Evolutionary conservation across 2,888 invertebrate genomes (phyloP).

Genomic region (Drosophila acutilabella): DNA sequence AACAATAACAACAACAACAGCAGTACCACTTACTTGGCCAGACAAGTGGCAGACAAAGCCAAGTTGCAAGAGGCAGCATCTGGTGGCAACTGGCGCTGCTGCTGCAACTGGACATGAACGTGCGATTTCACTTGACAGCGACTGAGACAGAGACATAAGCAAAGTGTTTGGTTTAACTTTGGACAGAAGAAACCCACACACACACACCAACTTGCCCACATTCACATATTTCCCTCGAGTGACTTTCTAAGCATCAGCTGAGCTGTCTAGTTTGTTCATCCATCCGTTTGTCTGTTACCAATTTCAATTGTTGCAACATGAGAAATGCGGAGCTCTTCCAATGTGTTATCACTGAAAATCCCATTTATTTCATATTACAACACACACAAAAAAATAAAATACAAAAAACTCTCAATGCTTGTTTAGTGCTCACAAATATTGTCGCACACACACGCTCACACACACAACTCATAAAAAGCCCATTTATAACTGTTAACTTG

Average conservation of each 20-base stretch:
- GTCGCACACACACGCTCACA: slow-evolving; percentile 54
- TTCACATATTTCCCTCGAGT: slow-evolving; percentile 57
- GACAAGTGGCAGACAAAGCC: slow-evolving; percentile 62
- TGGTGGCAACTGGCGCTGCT: slow-evolving; percentile 32
- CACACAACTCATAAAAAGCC: slow-evolving; percentile 78
- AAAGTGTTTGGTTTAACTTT: slow-evolving; percentile 55
- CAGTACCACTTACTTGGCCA: slow-evolving; percentile 67
- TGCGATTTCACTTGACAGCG: slow-evolving; percentile 74
- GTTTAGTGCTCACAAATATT: slow-evolving; percentile 61
- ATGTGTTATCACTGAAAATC: slow-evolving; percentile 43
- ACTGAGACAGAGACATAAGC: slow-evolving; percentile 37
- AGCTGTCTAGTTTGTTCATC: slow-evolving; percentile 15
- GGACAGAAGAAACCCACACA: not conserved
- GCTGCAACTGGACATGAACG: slow-evolving; percentile 47
- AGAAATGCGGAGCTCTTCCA: slow-evolving; percentile 70
- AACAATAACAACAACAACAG: slow-evolving; percentile 36
- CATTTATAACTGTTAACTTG: slow-evolving; percentile 81
- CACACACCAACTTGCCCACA: slow-evolving; percentile 1
- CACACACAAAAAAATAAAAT: slow-evolving; percentile 9
- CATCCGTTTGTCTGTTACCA: slow-evolving; percentile 26
- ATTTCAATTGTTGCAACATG: slow-evolving; percentile 66
- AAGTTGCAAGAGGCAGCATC: slow-evolving; percentile 19
- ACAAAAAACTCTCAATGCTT: slow-evolving; percentile 8
- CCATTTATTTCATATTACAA: slow-evolving; percentile 65
- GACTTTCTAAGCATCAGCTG: slow-evolving; percentile 60